phyloP scores from a whole-genome alignment of 2,797 vertebrate species.

The Clamator glandarius region DNA sequence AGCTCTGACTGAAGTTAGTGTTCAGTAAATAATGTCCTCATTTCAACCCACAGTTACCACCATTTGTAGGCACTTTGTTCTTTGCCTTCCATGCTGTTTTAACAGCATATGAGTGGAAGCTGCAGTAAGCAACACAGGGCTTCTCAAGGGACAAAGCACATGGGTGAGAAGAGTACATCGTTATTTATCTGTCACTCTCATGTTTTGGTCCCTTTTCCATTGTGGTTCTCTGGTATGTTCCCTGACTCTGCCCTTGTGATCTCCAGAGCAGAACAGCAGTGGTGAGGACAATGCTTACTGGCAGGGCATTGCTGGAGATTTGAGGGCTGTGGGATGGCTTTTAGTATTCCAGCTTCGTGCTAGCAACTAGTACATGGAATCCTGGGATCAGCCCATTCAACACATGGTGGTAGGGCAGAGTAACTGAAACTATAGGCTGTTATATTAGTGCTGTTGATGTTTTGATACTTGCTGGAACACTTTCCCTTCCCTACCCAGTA shows the following conservation, averaged over 20 bases:
- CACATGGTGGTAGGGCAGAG: not conserved
- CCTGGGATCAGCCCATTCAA: not conserved
- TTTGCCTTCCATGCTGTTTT: slow-evolving; percentile 12
- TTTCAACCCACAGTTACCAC: not conserved
- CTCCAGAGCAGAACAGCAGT: not conserved
- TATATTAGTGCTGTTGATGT: slow-evolving; percentile 43
- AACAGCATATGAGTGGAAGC: not conserved
- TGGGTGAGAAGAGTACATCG: not conserved
- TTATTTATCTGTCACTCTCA: not conserved
- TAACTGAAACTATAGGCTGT: slow-evolving; percentile 58
- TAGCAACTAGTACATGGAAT: not conserved
- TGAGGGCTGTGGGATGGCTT: not conserved
- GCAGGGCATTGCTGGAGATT: not conserved
- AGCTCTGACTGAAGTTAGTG: slow-evolving; percentile 17
- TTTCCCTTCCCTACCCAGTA: not conserved
- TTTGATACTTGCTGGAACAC: slow-evolving; percentile 42
- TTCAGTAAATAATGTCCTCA: not conserved
- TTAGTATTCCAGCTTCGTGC: not conserved
- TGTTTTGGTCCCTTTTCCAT: not conserved
- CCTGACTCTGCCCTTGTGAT: not conserved
- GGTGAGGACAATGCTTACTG: not conserved
- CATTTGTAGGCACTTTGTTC: not conserved
- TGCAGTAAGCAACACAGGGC: not conserved
- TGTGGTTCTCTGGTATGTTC: not conserved
- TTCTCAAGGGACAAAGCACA: not conserved